These are phyloP conservation scores for Lycaena phlaeas DNA, from an alignment of 2,888 invertebrate genomes.

Conservation along the genomic window DNA sequence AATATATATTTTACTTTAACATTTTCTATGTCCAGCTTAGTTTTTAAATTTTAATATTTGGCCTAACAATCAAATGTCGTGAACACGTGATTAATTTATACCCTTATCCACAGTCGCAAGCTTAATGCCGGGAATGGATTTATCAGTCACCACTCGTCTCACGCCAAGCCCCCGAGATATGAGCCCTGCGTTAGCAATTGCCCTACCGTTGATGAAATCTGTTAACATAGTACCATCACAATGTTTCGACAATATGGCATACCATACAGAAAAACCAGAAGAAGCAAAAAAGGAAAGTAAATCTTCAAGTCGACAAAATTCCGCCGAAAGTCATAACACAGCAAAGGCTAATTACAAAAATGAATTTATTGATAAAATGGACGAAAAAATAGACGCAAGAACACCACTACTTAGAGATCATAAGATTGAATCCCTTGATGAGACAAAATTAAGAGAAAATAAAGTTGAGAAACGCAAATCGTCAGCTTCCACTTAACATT, in stretches of 20 bases:
- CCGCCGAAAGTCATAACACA: constrained; percentile 49
- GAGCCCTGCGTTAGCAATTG: constrained; percentile 75
- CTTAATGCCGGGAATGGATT: constrained; percentile 71
- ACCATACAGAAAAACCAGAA: constrained; percentile 47
- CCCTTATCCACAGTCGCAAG: constrained; percentile 53
- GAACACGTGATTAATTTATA: not conserved
- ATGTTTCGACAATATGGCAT: constrained; percentile 68
- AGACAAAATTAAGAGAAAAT: constrained; percentile 55
- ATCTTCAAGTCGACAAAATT: constrained; percentile 44
- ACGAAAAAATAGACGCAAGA: constrained; percentile 57
- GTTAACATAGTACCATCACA: constrained; percentile 62
- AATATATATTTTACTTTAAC: not conserved
- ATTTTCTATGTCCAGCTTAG: not conserved
- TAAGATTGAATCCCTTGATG: constrained; percentile 63
- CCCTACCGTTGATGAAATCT: constrained; percentile 75
- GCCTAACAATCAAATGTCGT: not conserved
- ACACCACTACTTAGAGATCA: constrained; percentile 58
- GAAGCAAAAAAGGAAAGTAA: constrained; percentile 35
- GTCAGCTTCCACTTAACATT: constrained; percentile 59
- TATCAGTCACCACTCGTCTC: constrained; percentile 76
- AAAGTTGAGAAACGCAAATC: constrained; percentile 63
- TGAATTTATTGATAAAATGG: constrained; percentile 46
- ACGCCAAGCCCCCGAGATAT: constrained; percentile 78
- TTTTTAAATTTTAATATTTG: not conserved
- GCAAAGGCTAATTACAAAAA: constrained; percentile 50